phyloP scores from a whole-genome alignment of 2,113 vertebrate species.

The Tylochromis polylepis region DNA sequence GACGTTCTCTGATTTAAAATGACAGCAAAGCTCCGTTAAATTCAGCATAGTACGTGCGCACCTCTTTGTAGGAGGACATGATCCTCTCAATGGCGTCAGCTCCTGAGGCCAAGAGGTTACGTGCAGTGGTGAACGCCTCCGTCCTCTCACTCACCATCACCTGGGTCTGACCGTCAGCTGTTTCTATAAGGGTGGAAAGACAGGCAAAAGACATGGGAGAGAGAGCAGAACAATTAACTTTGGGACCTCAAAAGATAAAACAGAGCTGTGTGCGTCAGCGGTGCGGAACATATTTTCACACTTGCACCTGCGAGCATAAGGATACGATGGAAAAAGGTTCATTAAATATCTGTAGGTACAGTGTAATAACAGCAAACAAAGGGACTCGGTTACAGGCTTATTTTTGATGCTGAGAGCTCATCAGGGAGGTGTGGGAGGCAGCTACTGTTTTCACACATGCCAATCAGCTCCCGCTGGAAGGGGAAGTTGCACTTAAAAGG shows the following conservation, averaged over 20 bases:
- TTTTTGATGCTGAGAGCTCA: not conserved
- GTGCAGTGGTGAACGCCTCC: constrained; percentile 96
- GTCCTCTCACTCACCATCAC: constrained; percentile 94
- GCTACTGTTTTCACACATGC: constrained; percentile 2
- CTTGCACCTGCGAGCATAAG: not conserved
- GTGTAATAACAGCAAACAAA: not conserved
- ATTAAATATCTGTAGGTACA: not conserved
- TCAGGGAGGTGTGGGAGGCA: not conserved
- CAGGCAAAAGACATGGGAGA: not conserved
- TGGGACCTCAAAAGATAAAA: not conserved
- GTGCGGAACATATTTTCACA: not conserved
- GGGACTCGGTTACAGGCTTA: not conserved
- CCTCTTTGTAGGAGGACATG: constrained; percentile 99
- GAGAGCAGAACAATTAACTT: too few species aligned
- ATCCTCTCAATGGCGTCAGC: constrained; percentile 98
- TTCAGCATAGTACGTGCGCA: rapidly evolving
- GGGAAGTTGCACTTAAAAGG: not conserved
- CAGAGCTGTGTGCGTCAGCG: not conserved
- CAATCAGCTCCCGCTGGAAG: not conserved
- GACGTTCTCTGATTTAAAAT: not conserved
- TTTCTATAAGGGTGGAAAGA: constrained; percentile 64
- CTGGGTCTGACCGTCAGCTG: constrained; percentile 86
- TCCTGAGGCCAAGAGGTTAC: constrained; percentile 90
- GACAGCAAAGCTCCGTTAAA: not conserved
- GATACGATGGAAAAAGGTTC: not conserved